A percentile compares a stretch with the other conserved stretches of the same genome.
These are phyloP conservation scores for Graphium colonna DNA, from an alignment of 2,888 invertebrate species.

Conservation along the genomic window DNA sequence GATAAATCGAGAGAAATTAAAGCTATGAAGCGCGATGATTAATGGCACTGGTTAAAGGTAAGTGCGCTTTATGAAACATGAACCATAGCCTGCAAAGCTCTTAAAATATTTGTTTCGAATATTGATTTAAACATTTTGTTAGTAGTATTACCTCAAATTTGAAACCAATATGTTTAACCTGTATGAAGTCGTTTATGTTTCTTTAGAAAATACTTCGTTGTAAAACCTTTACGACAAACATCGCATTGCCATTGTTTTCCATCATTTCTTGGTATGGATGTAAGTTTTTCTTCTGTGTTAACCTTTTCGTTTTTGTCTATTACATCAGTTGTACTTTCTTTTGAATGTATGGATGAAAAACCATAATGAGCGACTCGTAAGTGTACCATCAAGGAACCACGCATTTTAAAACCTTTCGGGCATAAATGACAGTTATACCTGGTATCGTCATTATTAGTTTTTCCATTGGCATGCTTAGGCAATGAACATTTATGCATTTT, in stretches of 20 bases:
- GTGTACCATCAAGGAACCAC: conserved; percentile 90
- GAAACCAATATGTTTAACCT: conserved; percentile 80
- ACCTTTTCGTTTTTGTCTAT: conserved; percentile 34
- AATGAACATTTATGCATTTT: conserved; percentile 87
- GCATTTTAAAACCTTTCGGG: conserved; percentile 89
- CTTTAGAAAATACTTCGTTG: conserved; percentile 93
- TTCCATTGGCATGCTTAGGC: conserved; percentile 77
- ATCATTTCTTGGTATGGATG: conserved; percentile 63
- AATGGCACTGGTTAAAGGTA: conserved; percentile 22
- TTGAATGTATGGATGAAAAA: conserved; percentile 54
- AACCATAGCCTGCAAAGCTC: conserved; percentile 5
- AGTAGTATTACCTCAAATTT: conserved; percentile 70
- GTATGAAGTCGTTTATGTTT: conserved; percentile 93
- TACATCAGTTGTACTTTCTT: conserved; percentile 27
- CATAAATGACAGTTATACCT: conserved; percentile 88
- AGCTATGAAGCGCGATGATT: conserved; percentile 18
- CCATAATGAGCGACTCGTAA: conserved; percentile 88
- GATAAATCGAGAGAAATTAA: no score
- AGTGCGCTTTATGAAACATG: conserved; percentile 11
- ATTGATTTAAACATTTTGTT: conserved; percentile 42
- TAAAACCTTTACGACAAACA: conserved; percentile 90
- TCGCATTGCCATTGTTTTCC: conserved; percentile 93
- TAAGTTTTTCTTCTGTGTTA: conserved; percentile 38
- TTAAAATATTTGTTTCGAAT: not conserved
- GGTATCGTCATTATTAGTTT: conserved; percentile 53